A percentile compares a stretch with the other conserved stretches of the same genome.
These are phyloP conservation scores for Nestor notabilis DNA, from an alignment of 2,113 vertebrate species.

Conservation along the genomic window DNA sequence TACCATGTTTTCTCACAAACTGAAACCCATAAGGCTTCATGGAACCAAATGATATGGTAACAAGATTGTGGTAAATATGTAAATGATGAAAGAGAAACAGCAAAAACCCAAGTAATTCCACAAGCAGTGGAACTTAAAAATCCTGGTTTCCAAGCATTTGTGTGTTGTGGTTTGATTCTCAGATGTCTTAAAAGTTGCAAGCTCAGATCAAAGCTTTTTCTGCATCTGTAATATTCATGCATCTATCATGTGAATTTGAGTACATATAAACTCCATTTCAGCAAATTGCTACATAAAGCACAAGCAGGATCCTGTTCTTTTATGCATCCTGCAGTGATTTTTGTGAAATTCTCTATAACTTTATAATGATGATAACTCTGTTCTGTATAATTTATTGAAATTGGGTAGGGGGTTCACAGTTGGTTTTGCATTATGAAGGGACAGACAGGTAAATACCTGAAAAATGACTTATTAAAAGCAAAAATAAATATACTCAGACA, in stretches of 20 bases:
- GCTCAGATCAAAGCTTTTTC: constrained; percentile 14
- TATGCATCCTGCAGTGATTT: neutral
- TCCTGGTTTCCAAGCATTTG: neutral
- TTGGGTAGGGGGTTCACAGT: neutral
- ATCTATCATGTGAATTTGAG: neutral
- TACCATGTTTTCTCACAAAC: neutral
- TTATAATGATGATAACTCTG: neutral
- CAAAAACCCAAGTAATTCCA: neutral
- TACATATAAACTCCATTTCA: neutral
- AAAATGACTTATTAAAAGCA: neutral
- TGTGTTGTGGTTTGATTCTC: constrained; percentile 22
- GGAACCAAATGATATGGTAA: neutral
- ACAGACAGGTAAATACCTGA: neutral
- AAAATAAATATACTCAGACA: neutral
- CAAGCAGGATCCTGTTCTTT: neutral
- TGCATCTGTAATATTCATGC: neutral
- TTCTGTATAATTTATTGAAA: neutral
- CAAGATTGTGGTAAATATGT: neutral
- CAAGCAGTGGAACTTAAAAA: neutral
- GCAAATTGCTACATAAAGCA: neutral
- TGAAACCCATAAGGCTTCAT: neutral
- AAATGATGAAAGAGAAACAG: neutral
- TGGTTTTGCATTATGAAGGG: neutral
- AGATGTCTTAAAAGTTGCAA: neutral
- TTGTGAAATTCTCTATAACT: neutral